Percentiles rank a stretch among this genome's conserved stretches.
Conservation (phyloP, 2,113 vertebrate genomes). For the Dascyllus trimaculatus region DNA sequence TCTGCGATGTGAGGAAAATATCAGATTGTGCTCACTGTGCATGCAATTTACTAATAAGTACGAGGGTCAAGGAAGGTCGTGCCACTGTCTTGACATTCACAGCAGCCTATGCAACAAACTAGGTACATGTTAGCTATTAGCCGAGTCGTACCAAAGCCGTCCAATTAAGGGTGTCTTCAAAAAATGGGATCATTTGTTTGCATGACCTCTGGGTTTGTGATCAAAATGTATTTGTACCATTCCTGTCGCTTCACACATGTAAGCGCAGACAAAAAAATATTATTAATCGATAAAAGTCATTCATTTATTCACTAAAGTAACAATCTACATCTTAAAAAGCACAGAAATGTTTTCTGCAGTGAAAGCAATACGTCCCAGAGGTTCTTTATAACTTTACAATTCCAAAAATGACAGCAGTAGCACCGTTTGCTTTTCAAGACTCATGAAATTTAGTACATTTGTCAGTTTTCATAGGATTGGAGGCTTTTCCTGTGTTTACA, state of each 20-base stretch:
- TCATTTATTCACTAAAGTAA: too few species aligned
- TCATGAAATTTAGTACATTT: background rate
- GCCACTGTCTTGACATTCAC: constrained; percentile 1
- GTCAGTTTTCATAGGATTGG: constrained; percentile 17
- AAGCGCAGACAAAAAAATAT: too few species aligned
- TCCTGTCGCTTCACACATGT: too few species aligned
- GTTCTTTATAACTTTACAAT: background rate
- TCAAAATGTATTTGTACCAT: background rate
- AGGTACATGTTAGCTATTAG: background rate
- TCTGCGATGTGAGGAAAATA: background rate
- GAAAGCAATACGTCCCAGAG: too few species aligned
- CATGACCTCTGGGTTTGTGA: background rate
- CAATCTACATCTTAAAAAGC: too few species aligned
- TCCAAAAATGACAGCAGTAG: background rate
- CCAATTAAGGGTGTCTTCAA: background rate
- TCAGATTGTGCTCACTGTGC: background rate
- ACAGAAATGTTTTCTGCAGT: too few species aligned
- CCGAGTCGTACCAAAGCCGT: background rate
- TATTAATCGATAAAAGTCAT: too few species aligned
- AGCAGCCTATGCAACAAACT: background rate
- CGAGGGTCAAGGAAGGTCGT: background rate
- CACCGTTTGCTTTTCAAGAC: constrained; percentile 1
- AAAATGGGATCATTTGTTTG: background rate
- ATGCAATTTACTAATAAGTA: background rate
- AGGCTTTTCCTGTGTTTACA: constrained; percentile 3